phyloP scores from a whole-genome alignment of 2,797 vertebrate species.

The Tenualosa ilisha region DNA sequence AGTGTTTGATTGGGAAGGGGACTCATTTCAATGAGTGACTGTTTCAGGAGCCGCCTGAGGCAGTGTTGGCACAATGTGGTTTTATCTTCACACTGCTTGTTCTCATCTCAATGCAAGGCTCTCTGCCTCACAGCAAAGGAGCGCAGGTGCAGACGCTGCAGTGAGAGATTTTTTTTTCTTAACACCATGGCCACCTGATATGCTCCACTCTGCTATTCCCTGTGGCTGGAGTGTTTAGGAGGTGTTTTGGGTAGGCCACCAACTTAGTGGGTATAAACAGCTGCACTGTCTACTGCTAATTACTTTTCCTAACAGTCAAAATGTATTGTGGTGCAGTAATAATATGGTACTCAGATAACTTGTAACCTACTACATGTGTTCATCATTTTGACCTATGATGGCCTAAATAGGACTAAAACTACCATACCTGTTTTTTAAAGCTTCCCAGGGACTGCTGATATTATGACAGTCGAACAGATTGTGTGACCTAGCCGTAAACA shows the following conservation, averaged over 20 bases:
- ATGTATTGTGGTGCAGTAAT: neutral
- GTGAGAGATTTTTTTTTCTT: slow-evolving; percentile 65
- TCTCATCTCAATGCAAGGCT: slow-evolving; percentile 24
- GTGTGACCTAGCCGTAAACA: neutral
- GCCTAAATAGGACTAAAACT: neutral
- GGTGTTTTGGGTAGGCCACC: neutral
- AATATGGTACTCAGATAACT: neutral
- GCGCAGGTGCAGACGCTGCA: slow-evolving; percentile 60
- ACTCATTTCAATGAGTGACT: neutral
- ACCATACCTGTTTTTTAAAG: neutral
- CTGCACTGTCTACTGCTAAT: neutral
- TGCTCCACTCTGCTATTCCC: slow-evolving; percentile 4
- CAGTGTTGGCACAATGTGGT: neutral
- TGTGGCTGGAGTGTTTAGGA: neutral
- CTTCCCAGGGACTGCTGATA: neutral
- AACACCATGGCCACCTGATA: neutral
- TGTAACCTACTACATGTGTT: neutral
- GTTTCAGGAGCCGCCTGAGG: neutral
- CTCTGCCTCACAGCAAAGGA: slow-evolving; percentile 37
- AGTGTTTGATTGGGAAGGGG: neutral
- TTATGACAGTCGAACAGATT: neutral
- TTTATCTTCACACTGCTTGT: neutral
- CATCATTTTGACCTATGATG: neutral
- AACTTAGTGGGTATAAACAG: neutral
- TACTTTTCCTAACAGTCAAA: neutral